Evolutionary conservation across 2,113 vertebrate genomes (phyloP).

Genomic region (Neotoma lepida): DNA sequence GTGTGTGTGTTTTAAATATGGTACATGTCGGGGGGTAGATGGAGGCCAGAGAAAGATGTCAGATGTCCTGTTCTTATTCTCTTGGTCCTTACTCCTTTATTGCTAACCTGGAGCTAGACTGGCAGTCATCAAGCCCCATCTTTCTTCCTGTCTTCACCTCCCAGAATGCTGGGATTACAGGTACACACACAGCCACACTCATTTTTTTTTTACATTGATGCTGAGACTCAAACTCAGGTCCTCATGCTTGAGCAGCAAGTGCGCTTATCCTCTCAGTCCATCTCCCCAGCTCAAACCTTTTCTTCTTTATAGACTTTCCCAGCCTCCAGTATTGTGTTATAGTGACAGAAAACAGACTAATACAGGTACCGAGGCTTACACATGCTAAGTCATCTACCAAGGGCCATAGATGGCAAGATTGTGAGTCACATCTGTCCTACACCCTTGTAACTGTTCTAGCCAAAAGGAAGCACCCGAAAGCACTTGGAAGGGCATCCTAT

Average conservation of each 20-base stretch:
- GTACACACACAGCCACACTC: background rate
- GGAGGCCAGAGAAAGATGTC: background rate
- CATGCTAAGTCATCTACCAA: background rate
- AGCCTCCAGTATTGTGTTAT: background rate
- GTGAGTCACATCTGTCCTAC: background rate
- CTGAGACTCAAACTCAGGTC: background rate
- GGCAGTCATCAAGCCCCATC: background rate
- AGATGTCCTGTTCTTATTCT: background rate
- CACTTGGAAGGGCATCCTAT: too few relatives aligned
- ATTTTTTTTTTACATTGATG: too few relatives aligned
- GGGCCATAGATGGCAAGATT: background rate
- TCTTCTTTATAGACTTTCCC: background rate
- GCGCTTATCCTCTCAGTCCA: background rate
- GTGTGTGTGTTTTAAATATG: background rate
- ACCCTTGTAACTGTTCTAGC: background rate
- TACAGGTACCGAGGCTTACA: accelerated
- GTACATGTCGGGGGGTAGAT: background rate
- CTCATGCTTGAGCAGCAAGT: background rate
- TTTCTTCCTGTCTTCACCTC: background rate
- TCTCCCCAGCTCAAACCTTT: background rate
- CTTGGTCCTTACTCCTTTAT: background rate
- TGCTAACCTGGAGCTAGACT: background rate
- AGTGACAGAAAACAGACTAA: background rate
- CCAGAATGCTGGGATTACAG: background rate
- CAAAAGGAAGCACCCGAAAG: background rate